Conservation (phyloP, 1,140 invertebrate genomes). For the Zophobas atratus region DNA sequence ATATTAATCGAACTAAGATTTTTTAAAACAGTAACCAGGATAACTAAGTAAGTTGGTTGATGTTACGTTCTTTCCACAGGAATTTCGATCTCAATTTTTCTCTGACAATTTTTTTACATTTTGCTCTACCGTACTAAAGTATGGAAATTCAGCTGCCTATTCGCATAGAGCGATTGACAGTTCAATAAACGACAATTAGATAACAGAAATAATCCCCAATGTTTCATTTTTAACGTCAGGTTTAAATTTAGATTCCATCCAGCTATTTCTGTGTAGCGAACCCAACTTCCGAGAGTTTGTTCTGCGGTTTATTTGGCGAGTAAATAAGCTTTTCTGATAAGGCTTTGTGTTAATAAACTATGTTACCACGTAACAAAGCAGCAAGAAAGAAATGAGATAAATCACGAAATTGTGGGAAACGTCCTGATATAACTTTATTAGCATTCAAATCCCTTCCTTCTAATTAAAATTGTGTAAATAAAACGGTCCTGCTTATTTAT, state of each 20-base stretch:
- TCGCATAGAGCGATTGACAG: too few relatives aligned
- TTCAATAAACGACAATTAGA: too few relatives aligned
- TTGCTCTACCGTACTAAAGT: too few relatives aligned
- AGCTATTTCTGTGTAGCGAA: background rate
- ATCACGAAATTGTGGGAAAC: background rate
- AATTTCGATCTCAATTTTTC: too few relatives aligned
- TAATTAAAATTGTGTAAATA: slow-evolving; percentile 17
- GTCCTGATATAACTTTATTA: slow-evolving; percentile 11
- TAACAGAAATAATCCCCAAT: too few relatives aligned
- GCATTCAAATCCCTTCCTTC: slow-evolving; percentile 5
- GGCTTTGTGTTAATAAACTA: slow-evolving; percentile 9
- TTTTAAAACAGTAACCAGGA: too few relatives aligned
- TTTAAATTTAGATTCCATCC: background rate
- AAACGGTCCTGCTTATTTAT: background rate
- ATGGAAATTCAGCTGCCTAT: too few relatives aligned
- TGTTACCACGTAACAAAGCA: slow-evolving; percentile 3
- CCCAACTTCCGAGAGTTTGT: background rate
- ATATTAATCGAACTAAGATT: too few relatives aligned
- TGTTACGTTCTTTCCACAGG: too few relatives aligned
- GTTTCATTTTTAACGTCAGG: background rate
- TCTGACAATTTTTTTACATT: too few relatives aligned
- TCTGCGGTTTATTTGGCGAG: background rate
- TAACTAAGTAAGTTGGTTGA: too few relatives aligned
- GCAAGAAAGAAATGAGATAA: slow-evolving; percentile 6
- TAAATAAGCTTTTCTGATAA: background rate